Evolutionary conservation across 1,140 invertebrate genomes (phyloP).

Genomic region (Phocides pigmalion): DNA sequence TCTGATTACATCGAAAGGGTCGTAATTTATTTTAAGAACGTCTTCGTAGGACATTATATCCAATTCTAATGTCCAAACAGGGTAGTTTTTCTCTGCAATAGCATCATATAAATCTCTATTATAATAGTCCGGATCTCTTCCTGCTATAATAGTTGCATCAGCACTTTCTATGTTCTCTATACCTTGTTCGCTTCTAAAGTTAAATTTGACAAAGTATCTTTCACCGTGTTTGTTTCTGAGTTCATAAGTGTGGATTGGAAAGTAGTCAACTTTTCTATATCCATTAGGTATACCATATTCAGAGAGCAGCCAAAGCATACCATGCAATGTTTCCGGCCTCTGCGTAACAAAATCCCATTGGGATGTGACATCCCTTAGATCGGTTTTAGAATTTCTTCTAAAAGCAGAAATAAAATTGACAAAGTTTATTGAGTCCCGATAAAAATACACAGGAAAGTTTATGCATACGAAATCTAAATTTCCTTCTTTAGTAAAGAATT

Average conservation of each 20-base stretch:
- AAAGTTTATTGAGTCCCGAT: constrained; percentile 87
- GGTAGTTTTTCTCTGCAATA: constrained; percentile 83
- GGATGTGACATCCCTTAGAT: constrained; percentile 89
- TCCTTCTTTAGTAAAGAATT: constrained; percentile 90
- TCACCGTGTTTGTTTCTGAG: constrained; percentile 86
- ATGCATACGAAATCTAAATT: constrained; percentile 90
- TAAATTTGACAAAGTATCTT: constrained; percentile 89
- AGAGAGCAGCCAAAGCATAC: constrained; percentile 91
- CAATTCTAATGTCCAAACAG: constrained; percentile 87
- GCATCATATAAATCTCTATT: constrained; percentile 59
- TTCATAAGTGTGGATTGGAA: constrained; percentile 89
- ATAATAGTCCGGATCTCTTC: constrained; percentile 51
- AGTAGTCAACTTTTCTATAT: constrained; percentile 87
- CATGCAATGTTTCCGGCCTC: constrained; percentile 91
- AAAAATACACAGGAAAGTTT: constrained; percentile 89
- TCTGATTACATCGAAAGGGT: constrained; percentile 89
- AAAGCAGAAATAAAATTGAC: constrained; percentile 83
- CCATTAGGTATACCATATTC: constrained; percentile 96
- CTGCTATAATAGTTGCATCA: constrained; percentile 40
- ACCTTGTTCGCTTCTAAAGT: constrained; percentile 88
- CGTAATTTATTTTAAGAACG: constrained; percentile 76
- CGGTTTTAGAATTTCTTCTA: constrained; percentile 88
- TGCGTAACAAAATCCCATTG: constrained; percentile 95
- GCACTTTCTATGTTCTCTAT: constrained; percentile 84
- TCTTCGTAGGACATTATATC: constrained; percentile 82